Base-by-base conservation (phyloP, 1,140 invertebrate genomes). In the Procambarus clarkii region DNA sequence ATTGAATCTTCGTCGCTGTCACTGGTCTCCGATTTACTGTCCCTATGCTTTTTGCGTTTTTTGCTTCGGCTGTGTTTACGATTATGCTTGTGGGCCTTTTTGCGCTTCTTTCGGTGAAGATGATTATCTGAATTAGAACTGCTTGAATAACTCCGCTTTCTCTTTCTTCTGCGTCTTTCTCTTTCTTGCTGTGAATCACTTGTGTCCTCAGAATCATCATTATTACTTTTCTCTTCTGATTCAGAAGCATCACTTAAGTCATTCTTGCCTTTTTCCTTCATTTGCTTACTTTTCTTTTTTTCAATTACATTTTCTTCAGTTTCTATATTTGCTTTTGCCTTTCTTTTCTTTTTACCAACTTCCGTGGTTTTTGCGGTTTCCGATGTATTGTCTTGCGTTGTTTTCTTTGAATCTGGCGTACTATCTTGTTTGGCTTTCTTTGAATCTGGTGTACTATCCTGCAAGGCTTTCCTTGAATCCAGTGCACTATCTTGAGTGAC, bases 51-150 rank as follows among this genome's bases (percentile, higher is more conserved):
- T 46, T 76, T 91, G 18, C 58, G 58, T 64, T 85, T 91, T 76
- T 91, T 91, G 18, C 79, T 89, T 34, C 80, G 64, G 44, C 44
- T 50, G 44, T 88, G 76, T 69, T 91, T 91, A 18, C 76, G 81
- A 21, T 69, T 81, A 45, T 82, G 82, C 58, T 85, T 91, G 76
- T 48, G 89, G 76, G 74, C 71, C 60, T 80, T 91, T 77, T 91
- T 91, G 13, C 77, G 81, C 46, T 78, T 91, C 83, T 85, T 91
- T 54, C 82, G 54, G 76, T 84, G 82, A 34, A 54, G 81, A 13
- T 50, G 71, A 18, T 69, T 44, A 54, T 91, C 82, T 3, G 82
- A 78, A 58, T 83, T 82, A 11, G 89, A 91, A 21, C 82, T 79
- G 60, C 74, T 80, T 11, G 81, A 79, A 15, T 48, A 69, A 50